Percentiles rank a stretch among this genome's conserved stretches.
Evolutionary conservation across 2,888 invertebrate genomes (phyloP).

Genomic region (Lepidochrysops patricia): DNA sequence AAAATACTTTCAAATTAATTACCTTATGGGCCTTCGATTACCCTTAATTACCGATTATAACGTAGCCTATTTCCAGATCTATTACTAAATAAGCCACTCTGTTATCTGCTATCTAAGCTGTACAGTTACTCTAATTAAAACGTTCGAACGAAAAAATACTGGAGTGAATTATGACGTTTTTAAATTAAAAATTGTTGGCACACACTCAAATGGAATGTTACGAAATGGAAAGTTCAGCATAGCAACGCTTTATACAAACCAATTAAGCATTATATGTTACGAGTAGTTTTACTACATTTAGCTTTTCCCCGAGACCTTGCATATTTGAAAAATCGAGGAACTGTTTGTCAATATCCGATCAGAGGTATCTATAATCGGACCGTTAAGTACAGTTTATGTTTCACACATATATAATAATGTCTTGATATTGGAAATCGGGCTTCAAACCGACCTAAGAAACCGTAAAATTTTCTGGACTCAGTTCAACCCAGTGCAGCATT

Average conservation of each 20-base stretch:
- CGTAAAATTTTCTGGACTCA: too few relatives aligned
- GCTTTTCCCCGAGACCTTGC: not conserved
- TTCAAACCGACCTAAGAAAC: too few relatives aligned
- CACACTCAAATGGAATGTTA: conserved; percentile 2
- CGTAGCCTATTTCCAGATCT: conserved; percentile 4
- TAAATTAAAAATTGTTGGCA: conserved; percentile 8
- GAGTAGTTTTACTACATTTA: not conserved
- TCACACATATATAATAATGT: too few relatives aligned
- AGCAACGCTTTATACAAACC: conserved; percentile 2
- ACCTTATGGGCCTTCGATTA: conserved; percentile 4
- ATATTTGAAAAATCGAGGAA: not conserved
- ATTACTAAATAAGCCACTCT: not conserved
- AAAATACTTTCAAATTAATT: conserved; percentile 14
- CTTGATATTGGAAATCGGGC: too few relatives aligned
- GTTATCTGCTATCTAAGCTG: not conserved
- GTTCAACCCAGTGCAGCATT: too few relatives aligned
- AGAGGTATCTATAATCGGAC: too few relatives aligned
- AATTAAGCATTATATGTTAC: not conserved
- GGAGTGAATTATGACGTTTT: not conserved
- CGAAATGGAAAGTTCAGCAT: not conserved
- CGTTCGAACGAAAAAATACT: not conserved
- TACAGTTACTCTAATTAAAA: conserved; percentile 1
- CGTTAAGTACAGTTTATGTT: too few relatives aligned
- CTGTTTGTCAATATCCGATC: too few relatives aligned
- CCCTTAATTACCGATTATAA: conserved; percentile 9